Evolutionary conservation across 2,113 vertebrate species (phyloP), one percentile per base, ranked within the genome.

Genomic region (Rhinichthys klamathensis): DNA sequence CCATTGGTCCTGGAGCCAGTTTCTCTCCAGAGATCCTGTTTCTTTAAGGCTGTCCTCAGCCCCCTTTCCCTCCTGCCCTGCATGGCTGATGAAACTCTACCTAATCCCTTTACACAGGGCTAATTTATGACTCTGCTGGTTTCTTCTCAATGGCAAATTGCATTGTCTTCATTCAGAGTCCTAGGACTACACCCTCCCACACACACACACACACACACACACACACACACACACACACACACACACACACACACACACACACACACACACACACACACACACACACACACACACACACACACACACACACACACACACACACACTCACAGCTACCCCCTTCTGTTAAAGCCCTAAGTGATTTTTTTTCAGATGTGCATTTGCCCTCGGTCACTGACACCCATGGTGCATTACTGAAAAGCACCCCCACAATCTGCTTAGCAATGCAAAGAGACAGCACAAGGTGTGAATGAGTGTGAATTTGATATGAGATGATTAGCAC

Each of bases 41-140:
- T 67, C 95, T 95, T 96, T 95, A 95, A 95, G 94, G 92, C 80
- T 89, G 56, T 56, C 85, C 89, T 86, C 78, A 6, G 35, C 85
- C 44, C 82, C 90, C 88, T 92, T 85, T 89, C 86, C 80, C 77
- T 90, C 87, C 92, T 91, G 87, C 70, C 91, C 91, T 89, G 84
- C 90, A 63, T 74, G 63, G 92, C 92, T 85, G 83, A 91, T 94
- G 96, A 96, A 96, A 96, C 94, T 94, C 89, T 94, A 96, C 91
- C 95, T 95, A 93, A 96, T 96, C 95, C 95, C 94, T 94, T 95
- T 94, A 94, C 95, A 93, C 91, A 91, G 87, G 90, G 93, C 94
- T 95, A 95, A 96, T 97, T 96, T 96, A 96, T 96, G 96, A 95
- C 93, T 94, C 95, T 95, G 90, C 96, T 94, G 94, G 94, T 92